Percentiles rank a stretch among this genome's conserved stretches.
phyloP scores from a whole-genome alignment of 2,888 invertebrate species.

The Petrolisthes manimaculis region DNA sequence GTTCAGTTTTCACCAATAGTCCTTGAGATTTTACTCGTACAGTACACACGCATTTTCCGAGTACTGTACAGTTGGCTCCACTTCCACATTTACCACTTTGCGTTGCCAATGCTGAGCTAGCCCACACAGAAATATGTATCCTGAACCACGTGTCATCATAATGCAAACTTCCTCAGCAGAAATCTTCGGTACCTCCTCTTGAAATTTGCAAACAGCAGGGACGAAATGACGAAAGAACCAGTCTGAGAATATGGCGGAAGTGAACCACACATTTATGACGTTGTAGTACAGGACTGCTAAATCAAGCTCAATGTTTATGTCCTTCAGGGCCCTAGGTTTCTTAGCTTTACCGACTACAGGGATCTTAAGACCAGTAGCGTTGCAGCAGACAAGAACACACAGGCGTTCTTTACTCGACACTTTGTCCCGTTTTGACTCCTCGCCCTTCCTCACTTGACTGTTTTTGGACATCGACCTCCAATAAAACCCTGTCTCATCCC shows the following conservation, averaged over 20 bases:
- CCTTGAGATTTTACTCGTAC: no score
- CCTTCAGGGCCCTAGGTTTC: neutral
- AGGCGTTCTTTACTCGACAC: neutral
- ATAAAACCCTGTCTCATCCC: constrained; percentile 3
- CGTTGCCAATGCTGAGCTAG: neutral
- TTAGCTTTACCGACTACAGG: constrained; percentile 10
- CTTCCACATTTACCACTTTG: neutral
- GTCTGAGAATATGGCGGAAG: neutral
- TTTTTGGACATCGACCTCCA: neutral
- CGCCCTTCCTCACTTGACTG: neutral
- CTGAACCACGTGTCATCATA: no score
- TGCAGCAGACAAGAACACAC: neutral
- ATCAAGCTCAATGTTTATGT: neutral
- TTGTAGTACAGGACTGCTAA: neutral
- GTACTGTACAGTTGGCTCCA: no score
- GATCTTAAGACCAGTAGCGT: neutral
- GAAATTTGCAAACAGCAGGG: neutral
- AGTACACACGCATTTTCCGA: no score
- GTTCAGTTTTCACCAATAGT: no score
- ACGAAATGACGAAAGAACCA: neutral
- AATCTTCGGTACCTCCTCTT: neutral
- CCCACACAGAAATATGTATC: no score
- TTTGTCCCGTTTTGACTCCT: neutral
- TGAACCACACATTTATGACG: no score
- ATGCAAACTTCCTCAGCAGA: no score